These are phyloP conservation scores for Melanaphis sacchari DNA, from an alignment of 1,140 invertebrate species.

Conservation along the genomic window DNA sequence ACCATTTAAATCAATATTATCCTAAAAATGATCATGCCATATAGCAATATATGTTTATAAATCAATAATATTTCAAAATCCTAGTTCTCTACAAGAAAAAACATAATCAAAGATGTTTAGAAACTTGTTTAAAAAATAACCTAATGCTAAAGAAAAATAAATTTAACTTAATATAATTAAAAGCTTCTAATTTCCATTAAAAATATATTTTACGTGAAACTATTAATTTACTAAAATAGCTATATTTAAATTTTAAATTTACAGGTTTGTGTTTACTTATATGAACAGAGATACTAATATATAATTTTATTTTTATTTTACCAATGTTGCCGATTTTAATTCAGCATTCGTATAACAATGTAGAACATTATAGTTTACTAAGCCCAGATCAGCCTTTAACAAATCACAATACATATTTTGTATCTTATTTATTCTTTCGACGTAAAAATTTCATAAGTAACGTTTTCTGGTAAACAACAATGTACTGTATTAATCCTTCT, in stretches of 20 bases:
- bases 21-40: background rate
- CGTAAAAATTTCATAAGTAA: background rate
- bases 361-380: background rate
- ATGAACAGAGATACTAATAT: background rate
- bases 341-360: background rate
- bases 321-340: background rate
- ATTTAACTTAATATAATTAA: background rate
- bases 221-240: background rate
- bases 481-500: background rate
- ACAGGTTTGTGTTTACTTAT: background rate
- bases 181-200: background rate
- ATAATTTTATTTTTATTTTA: background rate
- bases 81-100: background rate
- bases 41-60: background rate
- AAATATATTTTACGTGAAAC: background rate
- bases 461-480: background rate
- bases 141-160: background rate
- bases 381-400: background rate
- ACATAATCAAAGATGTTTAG: background rate
- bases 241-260: background rate
- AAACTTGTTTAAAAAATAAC: background rate
- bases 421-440: background rate
- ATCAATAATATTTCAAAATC: background rate
- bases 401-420: background rate
- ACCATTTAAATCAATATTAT: background rate